Conservation (phyloP, 2,888 invertebrate species). For the Pyrochroa serraticornis region DNA sequence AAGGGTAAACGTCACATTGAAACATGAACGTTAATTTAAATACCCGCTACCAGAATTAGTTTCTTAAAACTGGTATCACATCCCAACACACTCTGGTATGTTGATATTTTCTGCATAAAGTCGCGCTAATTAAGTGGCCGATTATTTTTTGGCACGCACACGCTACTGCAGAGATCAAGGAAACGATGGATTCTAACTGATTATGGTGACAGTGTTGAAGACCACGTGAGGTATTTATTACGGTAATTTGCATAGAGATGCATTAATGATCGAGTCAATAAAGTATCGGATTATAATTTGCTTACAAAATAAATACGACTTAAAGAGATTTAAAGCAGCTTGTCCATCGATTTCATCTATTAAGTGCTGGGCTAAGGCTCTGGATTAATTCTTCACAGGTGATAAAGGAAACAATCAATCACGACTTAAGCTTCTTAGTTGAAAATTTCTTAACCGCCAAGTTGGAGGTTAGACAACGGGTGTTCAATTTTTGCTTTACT, state of each 20-base stretch:
- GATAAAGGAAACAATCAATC: conserved; percentile 6
- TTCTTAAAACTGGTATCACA: conserved; percentile 43
- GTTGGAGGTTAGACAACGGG: no score
- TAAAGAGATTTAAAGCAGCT: not conserved
- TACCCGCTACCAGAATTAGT: conserved; percentile 36
- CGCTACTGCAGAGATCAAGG: not conserved
- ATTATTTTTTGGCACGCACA: conserved; percentile 38
- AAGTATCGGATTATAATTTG: conserved; percentile 3
- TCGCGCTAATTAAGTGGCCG: conserved; percentile 33
- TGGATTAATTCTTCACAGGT: not conserved
- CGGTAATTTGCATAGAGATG: not conserved
- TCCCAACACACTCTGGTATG: conserved; percentile 35
- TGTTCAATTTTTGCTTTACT: no score
- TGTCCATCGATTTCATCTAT: not conserved
- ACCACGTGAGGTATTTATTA: conserved; percentile 12
- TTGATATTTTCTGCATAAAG: conserved; percentile 40
- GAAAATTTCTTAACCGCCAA: not conserved
- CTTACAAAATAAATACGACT: not conserved
- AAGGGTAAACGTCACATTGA: conserved; percentile 21
- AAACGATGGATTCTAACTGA: conserved; percentile 2
- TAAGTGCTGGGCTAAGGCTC: not conserved
- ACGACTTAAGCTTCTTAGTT: conserved; percentile 1
- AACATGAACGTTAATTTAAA: conserved; percentile 38
- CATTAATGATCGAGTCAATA: not conserved
- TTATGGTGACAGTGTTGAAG: not conserved